Conservation (phyloP, 2,113 vertebrate genomes). For the Oncorhynchus keta region DNA sequence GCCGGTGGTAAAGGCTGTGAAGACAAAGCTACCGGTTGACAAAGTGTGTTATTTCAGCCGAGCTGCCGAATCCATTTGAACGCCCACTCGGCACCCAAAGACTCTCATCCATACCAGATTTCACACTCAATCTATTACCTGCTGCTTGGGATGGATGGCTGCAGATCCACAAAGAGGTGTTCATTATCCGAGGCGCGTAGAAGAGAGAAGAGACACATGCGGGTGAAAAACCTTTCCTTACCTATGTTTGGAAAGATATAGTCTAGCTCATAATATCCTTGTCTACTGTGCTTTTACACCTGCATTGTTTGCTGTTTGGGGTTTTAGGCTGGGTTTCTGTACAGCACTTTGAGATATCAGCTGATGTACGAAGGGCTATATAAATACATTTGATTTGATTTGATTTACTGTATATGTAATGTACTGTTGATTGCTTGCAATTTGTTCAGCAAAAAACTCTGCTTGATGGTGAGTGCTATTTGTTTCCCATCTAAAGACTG, state of each 20-base stretch:
- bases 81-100: constrained; percentile 66
- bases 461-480: not conserved
- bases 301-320: too few relatives aligned
- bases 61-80: constrained; percentile 59
- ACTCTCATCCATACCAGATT: constrained; percentile 61
- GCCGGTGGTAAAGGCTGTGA: constrained; percentile 27
- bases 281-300: too few relatives aligned
- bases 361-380: too few relatives aligned
- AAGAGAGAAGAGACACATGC: constrained; percentile 7
- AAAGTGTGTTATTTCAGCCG: constrained; percentile 59
- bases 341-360: too few relatives aligned
- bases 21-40: constrained; percentile 48
- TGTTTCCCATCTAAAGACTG: not conserved
- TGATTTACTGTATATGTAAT: not conserved
- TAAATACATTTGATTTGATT: too few relatives aligned
- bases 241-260: not conserved
- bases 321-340: too few relatives aligned
- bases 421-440: not conserved
- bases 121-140: constrained; percentile 61
- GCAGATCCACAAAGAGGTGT: constrained; percentile 38
- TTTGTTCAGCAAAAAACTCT: not conserved
- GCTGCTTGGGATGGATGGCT: constrained; percentile 53
- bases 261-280: too few relatives aligned
- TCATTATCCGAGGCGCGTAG: constrained; percentile 44
- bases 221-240: not conserved